Evolutionary conservation across 2,113 vertebrate genomes (phyloP), one percentile per base, ranked within the genome.

Genomic region (Scatophagus argus): DNA sequence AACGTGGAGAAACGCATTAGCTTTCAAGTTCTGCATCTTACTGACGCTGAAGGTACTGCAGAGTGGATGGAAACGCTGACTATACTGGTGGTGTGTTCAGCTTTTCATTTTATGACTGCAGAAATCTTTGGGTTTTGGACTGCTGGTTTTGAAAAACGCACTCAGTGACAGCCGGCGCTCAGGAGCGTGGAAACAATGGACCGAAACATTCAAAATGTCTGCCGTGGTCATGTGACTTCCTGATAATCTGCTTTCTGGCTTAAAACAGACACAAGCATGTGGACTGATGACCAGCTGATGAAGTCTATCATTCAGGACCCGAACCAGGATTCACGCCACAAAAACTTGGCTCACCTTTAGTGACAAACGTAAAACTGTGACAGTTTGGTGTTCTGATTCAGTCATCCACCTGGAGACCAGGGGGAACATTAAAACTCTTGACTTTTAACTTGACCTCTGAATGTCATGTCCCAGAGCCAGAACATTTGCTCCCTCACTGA

Each of bases 231-330:
- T 8, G 34, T 34, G 8, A 34, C 8, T 34, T 34, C 34, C 34
- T 34, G 27, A 64, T 23, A 9, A 34, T 49, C 44, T 25, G 61
- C 41, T 46, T n/a, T n/a, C n/a, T n/a, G n/a, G n/a, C n/a, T n/a
- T n/a, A 3, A 9, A 61, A 9, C 34, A 34, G 32, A 41, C 14
- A 65, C 68, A 41, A 38, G 34, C 62, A 29, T 36, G 17, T 13
- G 6, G 36, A 19, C 38, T 67, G 61, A 80, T 66, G 69, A 74
- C 29, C 60, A 59, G 29, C 36, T 29, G 77, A 74, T 54, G 16
- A 52, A 38, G 59, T 32, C 66, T 43, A 70, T 14, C 44, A n/a
- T 31, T 52, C 64, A 3, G 16, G 58, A 51, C 21, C 38, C 36
- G 58, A 62, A 51, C n/a, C 19, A 3, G 6, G 3, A 31, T 39